Evolutionary conservation across 2,888 invertebrate species (phyloP).

Genomic region (Himalopsyche tibetana): DNA sequence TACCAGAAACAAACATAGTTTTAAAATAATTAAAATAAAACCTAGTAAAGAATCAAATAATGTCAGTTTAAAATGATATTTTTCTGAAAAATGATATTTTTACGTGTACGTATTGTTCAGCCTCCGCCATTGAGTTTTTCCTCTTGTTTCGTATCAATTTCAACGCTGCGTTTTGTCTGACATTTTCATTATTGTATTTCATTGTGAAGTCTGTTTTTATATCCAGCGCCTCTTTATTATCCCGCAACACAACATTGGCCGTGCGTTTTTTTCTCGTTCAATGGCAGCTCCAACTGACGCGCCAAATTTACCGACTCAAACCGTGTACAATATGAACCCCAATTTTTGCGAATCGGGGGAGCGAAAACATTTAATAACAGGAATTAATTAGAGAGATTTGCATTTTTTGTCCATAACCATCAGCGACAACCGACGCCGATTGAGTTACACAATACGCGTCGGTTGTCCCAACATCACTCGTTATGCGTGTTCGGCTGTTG

Average conservation of each 20-base stretch:
- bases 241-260: slow-evolving; percentile 26
- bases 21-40: too few species aligned
- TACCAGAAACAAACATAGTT: too few species aligned
- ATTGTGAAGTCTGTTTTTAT: slow-evolving; percentile 34
- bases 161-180: slow-evolving; percentile 15
- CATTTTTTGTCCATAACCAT: slow-evolving; percentile 9
- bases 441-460: neutral
- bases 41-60: too few species aligned
- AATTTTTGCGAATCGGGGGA: neutral
- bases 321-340: neutral
- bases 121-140: neutral
- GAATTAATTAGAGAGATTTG: slow-evolving; percentile 6
- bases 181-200: slow-evolving; percentile 30
- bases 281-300: neutral
- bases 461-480: too few species aligned
- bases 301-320: slow-evolving; percentile 5
- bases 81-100: too few species aligned
- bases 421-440: neutral
- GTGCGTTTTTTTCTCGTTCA: slow-evolving; percentile 12
- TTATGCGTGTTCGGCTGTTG: too few species aligned
- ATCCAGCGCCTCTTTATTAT: slow-evolving; percentile 10
- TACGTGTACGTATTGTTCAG: neutral
- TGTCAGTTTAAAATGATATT: too few species aligned
- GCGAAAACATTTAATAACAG: slow-evolving; percentile 6
- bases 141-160: neutral